Base-by-base conservation (phyloP, 1,140 invertebrate genomes). In the Calycopis cecrops region DNA sequence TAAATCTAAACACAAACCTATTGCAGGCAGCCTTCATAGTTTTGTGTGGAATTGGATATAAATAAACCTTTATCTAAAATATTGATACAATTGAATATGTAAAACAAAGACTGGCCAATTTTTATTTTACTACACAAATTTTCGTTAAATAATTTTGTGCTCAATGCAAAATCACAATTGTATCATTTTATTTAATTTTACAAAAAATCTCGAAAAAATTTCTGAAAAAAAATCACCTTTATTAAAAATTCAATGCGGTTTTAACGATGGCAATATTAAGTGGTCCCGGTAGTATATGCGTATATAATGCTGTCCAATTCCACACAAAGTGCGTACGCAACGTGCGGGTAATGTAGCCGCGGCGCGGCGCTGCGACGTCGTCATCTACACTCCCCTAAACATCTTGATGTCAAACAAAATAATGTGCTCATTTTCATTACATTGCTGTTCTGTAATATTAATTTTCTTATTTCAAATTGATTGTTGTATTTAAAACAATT, bases 1-100 rank as follows among this genome's bases (percentile, higher is more conserved):
- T 51, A 51, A 14, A 17, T 35, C 49, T 51, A 51, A 37, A 37
- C 33, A 51, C 49, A 51, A 51, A 51, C 49, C 49, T 51, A 51
- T 35, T 51, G 49, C 35, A 35, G 37, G 28, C 35, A 33, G 35
- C 33, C 18, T n/a, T 51, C 49, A 35, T 10, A 11, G 12, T 37
- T n/a, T 35, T 35, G 33, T 51, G 34, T 51, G 17, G 49, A 51
- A 35, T 51, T 51, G 49, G 49, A 28, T 28, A 28, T 28, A 3
- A 28, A 28, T 28, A 28, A 28, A 28, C 2, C 21, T 28, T 28
- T 28, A 6, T 6, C 6, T 28, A 28, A 28, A 28, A 3, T 28
- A 6, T 28, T 28, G 21, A 28, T 28, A 28, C 21, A 28, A 28
- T 28, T 28, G 21, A 28, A 28, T 3, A 28, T 28, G 21, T 28